Percentiles rank a stretch among this genome's conserved stretches.
These are phyloP conservation scores for Perccottus glenii DNA, from an alignment of 2,113 vertebrate species.

Conservation along the genomic window DNA sequence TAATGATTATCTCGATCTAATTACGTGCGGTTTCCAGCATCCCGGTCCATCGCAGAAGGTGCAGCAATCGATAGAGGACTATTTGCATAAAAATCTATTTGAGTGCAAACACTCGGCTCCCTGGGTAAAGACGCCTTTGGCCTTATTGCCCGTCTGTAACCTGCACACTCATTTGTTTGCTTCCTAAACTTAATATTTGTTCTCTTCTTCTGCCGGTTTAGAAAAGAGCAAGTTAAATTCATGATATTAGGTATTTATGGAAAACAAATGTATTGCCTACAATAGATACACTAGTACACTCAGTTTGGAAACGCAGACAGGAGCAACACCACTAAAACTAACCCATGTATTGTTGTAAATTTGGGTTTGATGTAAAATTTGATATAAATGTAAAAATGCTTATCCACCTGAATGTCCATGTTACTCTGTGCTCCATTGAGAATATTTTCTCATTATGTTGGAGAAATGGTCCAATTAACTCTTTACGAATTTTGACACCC, in stretches of 20 bases:
- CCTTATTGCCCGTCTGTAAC: slow-evolving; percentile 56
- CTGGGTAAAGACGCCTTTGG: slow-evolving; percentile 68
- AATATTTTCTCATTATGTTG: too few relatives aligned
- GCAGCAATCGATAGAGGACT: slow-evolving; percentile 71
- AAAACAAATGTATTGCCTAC: too few relatives aligned
- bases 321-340: too few relatives aligned
- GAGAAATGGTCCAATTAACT: too few relatives aligned
- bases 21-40: slow-evolving; percentile 69
- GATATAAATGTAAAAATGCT: too few relatives aligned
- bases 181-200: slow-evolving; percentile 63
- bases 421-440: too few relatives aligned
- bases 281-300: too few relatives aligned
- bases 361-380: too few relatives aligned
- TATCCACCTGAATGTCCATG: too few relatives aligned
- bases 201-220: slow-evolving; percentile 37
- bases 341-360: too few relatives aligned
- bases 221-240: slow-evolving; percentile 19
- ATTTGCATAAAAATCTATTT: slow-evolving; percentile 85
- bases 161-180: slow-evolving; percentile 68
- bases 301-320: too few relatives aligned
- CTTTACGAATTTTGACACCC: too few relatives aligned
- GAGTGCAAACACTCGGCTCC: slow-evolving; percentile 63
- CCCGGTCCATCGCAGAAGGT: slow-evolving; percentile 67
- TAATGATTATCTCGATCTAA: slow-evolving; percentile 80
- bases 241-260: neutral